phyloP scores from a whole-genome alignment of 2,113 vertebrate genomes.

The Natator depressus region DNA sequence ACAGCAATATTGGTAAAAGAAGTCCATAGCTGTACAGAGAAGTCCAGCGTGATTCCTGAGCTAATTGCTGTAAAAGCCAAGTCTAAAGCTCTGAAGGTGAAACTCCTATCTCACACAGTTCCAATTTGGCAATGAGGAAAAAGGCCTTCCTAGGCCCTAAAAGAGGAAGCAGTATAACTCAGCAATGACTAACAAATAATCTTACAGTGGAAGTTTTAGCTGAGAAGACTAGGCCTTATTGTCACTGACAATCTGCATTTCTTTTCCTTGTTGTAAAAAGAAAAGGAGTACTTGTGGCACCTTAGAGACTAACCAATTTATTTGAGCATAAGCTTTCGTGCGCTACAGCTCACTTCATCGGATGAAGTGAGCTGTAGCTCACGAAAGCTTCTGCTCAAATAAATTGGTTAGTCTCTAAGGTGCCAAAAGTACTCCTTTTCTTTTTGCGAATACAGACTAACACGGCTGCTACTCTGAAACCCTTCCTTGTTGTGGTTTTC shows the following conservation, averaged over 20 bases:
- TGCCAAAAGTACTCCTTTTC: too few relatives aligned
- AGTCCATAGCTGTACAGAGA: slow-evolving; percentile 3
- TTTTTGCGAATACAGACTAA: too few relatives aligned
- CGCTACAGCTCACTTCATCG: too few relatives aligned
- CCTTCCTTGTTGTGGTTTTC: neutral
- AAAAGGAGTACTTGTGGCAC: too few relatives aligned
- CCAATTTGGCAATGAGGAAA: neutral
- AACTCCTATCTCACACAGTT: neutral
- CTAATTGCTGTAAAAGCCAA: slow-evolving; percentile 21
- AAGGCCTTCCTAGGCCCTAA: neutral
- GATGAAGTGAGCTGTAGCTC: too few relatives aligned
- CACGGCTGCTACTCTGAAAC: too few relatives aligned
- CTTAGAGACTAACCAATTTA: too few relatives aligned
- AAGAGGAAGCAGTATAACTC: neutral
- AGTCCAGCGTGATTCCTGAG: neutral
- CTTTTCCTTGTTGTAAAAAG: too few relatives aligned
- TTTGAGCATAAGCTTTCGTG: too few relatives aligned
- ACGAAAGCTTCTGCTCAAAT: too few relatives aligned
- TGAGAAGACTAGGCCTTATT: neutral
- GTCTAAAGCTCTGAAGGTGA: neutral
- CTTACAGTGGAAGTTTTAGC: neutral
- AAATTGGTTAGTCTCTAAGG: too few relatives aligned
- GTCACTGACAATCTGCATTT: neutral
- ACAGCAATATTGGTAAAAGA: neutral
- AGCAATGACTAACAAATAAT: neutral